phyloP scores from a whole-genome alignment of 2,113 vertebrate genomes.

The Pelobates fuscus region DNA sequence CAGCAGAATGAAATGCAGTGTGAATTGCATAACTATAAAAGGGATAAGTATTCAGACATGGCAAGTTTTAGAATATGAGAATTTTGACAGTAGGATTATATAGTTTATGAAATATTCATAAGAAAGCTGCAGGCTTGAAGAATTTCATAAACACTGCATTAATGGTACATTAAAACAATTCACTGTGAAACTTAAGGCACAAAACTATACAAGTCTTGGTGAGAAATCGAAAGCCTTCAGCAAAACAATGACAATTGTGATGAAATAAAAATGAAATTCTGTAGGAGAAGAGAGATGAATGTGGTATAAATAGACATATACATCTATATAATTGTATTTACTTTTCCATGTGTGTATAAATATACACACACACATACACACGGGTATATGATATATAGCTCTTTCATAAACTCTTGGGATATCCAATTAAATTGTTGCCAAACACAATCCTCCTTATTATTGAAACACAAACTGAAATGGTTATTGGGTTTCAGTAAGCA shows the following conservation, averaged over 20 bases:
- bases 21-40: background rate
- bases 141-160: background rate
- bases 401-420: too few relatives aligned
- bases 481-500: too few relatives aligned
- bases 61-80: background rate
- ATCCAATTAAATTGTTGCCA: too few relatives aligned
- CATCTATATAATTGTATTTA: background rate
- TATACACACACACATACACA: too few relatives aligned
- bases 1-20: too few relatives aligned
- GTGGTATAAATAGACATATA: background rate
- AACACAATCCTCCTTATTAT: too few relatives aligned
- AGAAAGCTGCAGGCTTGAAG: constrained; percentile 6
- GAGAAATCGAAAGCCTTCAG: constrained; percentile 12
- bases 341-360: too few relatives aligned
- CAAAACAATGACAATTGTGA: too few relatives aligned
- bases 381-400: too few relatives aligned
- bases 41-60: background rate
- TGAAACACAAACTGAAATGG: too few relatives aligned
- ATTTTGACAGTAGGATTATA: constrained; percentile 1
- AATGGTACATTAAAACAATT: background rate
- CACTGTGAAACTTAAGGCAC: background rate
- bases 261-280: background rate
- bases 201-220: background rate
- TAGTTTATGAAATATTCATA: constrained; percentile 5
- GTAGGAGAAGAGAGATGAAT: background rate